These are phyloP conservation scores for Asteroscopus sphinx DNA, from an alignment of 2,888 invertebrate species.

Conservation along the genomic window DNA sequence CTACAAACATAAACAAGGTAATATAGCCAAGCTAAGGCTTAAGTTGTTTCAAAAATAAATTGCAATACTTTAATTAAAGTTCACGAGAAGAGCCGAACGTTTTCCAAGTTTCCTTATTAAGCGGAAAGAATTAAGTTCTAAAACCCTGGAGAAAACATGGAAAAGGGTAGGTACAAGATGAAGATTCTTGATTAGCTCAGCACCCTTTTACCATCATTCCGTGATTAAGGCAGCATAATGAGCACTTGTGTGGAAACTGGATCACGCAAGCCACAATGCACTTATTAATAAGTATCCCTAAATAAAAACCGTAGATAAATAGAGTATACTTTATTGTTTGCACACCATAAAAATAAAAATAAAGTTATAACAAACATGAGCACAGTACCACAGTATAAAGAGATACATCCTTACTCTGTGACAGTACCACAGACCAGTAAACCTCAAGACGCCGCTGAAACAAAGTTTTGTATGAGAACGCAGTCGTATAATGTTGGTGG, in stretches of 20 bases:
- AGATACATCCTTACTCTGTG: too few relatives aligned
- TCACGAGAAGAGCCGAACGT: constrained; percentile 47
- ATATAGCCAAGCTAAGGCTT: constrained; percentile 23
- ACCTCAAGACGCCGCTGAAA: too few relatives aligned
- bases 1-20: constrained; percentile 17
- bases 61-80: constrained; percentile 64
- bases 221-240: constrained; percentile 58
- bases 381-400: too few relatives aligned
- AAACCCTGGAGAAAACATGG: constrained; percentile 50
- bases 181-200: constrained; percentile 56
- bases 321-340: too few relatives aligned
- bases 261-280: constrained; percentile 41
- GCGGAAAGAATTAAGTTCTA: constrained; percentile 58
- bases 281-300: constrained; percentile 22
- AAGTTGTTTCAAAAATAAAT: constrained; percentile 47
- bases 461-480: too few relatives aligned
- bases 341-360: too few relatives aligned
- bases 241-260: constrained; percentile 38
- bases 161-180: constrained; percentile 41
- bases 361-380: too few relatives aligned
- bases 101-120: constrained; percentile 63
- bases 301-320: too few relatives aligned
- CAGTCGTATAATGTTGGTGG: too few relatives aligned
- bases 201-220: constrained; percentile 50
- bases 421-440: too few relatives aligned